A percentile compares a stretch with the other conserved stretches of the same genome.
Evolutionary conservation across 2,888 invertebrate species (phyloP).

Genomic region (Cinara cedri): DNA sequence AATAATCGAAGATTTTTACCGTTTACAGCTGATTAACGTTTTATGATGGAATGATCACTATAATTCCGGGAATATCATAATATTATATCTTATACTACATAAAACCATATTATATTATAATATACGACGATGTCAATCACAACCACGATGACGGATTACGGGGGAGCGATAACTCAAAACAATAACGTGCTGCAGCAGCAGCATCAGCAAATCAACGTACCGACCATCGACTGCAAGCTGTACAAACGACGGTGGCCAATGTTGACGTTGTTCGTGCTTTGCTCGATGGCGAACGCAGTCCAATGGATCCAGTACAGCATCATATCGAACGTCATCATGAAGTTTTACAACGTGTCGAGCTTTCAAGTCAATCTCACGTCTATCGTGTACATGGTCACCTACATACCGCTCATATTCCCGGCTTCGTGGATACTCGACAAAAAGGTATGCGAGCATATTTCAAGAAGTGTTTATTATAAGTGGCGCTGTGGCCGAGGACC

Average conservation of each 20-base stretch:
- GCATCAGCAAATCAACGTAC: background rate
- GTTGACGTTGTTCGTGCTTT: conserved; percentile 82
- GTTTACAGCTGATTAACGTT: too few relatives aligned
- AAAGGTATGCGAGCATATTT: conserved; percentile 70
- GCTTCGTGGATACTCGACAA: conserved; percentile 94
- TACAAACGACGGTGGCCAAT: conserved; percentile 84
- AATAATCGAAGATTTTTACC: too few relatives aligned
- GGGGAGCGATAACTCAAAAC: background rate
- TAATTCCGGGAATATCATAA: too few relatives aligned
- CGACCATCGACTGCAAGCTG: conserved; percentile 67
- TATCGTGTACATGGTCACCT: conserved; percentile 95
- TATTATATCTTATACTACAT: too few relatives aligned
- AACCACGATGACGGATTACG: background rate
- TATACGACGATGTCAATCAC: too few relatives aligned
- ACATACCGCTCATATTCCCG: conserved; percentile 96
- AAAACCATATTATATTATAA: too few relatives aligned
- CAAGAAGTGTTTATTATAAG: too few relatives aligned
- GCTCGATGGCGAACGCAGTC: conserved; percentile 89
- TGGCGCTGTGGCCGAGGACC: too few relatives aligned
- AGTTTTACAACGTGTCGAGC: conserved; percentile 77
- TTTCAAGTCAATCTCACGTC: conserved; percentile 91
- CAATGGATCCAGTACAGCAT: conserved; percentile 98
- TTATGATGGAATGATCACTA: too few relatives aligned
- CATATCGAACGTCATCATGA: conserved; percentile 81
- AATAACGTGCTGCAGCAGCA: too few relatives aligned